phyloP scores from a whole-genome alignment of 1,140 invertebrate species.

The Ostrea denselamellosa region DNA sequence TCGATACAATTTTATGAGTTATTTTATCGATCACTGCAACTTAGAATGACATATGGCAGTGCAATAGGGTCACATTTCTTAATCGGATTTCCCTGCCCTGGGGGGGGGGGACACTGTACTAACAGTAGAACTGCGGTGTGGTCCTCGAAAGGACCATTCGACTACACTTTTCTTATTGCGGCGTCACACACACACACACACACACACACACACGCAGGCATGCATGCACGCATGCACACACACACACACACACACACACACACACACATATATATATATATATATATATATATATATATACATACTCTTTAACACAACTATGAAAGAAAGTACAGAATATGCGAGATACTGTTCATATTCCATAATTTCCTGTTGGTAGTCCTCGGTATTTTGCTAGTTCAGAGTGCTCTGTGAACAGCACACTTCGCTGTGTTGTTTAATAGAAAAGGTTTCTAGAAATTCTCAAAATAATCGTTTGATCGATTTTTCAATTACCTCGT shows the following conservation, averaged over 20 bases:
- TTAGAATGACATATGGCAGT: slow-evolving; percentile 5
- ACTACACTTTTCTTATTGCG: too few relatives aligned
- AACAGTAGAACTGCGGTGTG: too few relatives aligned
- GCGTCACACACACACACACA: too few relatives aligned
- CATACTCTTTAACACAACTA: neutral
- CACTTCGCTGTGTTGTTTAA: neutral
- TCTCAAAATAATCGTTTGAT: slow-evolving; percentile 3
- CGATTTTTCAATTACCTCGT: slow-evolving; percentile 23
- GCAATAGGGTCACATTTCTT: neutral
- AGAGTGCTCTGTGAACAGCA: neutral
- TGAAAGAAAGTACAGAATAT: neutral
- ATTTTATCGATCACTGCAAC: neutral
- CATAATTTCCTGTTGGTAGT: neutral
- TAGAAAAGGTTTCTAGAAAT: slow-evolving; percentile 16
- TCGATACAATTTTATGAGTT: neutral
- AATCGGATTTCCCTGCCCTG: neutral
- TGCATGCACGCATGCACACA: too few relatives aligned
- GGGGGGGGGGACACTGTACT: neutral
- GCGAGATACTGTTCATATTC: neutral
- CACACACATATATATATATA: too few relatives aligned
- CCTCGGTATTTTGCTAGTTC: neutral
- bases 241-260: too few relatives aligned
- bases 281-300: too few relatives aligned
- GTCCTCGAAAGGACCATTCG: too few relatives aligned
- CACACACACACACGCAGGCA: too few relatives aligned